These are phyloP conservation scores for Agrenia bidenticulata DNA, from an alignment of 2,888 invertebrate species.

Conservation along the genomic window DNA sequence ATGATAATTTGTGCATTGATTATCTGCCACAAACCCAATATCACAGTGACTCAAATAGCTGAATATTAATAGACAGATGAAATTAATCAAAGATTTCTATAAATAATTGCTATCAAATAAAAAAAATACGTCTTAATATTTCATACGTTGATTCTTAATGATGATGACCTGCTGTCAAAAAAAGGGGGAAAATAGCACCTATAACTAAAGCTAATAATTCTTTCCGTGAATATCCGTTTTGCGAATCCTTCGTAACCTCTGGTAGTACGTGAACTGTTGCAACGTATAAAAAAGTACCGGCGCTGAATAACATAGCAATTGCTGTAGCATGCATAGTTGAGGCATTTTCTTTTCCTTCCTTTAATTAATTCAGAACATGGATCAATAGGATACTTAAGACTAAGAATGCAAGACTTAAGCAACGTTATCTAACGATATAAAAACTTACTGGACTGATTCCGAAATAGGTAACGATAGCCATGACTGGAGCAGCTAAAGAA, in stretches of 20 bases:
- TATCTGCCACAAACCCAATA: too few relatives aligned
- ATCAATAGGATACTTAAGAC: too few relatives aligned
- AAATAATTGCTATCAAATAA: too few relatives aligned
- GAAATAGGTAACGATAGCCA: conserved; percentile 88
- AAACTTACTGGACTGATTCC: conserved; percentile 73
- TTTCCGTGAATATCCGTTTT: conserved; percentile 66
- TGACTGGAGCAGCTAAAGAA: conserved; percentile 85
- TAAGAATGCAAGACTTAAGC: too few relatives aligned
- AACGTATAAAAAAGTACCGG: conserved; percentile 97
- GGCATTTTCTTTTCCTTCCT: conserved; percentile 87
- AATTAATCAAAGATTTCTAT: too few relatives aligned
- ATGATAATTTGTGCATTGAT: too few relatives aligned
- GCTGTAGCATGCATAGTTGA: conserved; percentile 90
- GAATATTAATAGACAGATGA: too few relatives aligned
- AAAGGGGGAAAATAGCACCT: conserved; percentile 82
- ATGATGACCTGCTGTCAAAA: conserved; percentile 89
- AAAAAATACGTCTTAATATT: too few relatives aligned
- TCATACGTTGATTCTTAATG: conserved; percentile 67
- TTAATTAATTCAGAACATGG: conserved; percentile 55
- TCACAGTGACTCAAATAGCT: too few relatives aligned
- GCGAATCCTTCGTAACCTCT: conserved; percentile 68
- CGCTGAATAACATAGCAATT: conserved; percentile 97
- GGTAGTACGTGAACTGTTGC: conserved; percentile 98
- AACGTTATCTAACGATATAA: too few relatives aligned
- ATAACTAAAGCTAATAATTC: conserved; percentile 81